Evolutionary conservation across 1,140 invertebrate genomes (phyloP).

Genomic region (Drosophila suzukii): DNA sequence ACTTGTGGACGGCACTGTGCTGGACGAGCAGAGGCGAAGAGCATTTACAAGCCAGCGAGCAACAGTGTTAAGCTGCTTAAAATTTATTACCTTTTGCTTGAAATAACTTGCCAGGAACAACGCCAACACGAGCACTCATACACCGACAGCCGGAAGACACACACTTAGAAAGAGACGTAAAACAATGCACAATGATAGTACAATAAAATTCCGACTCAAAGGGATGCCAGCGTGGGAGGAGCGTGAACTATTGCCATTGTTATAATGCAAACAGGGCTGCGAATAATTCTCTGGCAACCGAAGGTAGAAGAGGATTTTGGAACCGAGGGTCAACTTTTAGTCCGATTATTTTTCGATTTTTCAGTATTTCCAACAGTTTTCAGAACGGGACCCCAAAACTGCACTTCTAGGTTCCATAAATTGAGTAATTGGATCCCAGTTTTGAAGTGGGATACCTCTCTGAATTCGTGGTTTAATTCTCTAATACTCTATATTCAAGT

Average conservation of each 20-base stretch:
- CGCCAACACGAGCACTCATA: constrained; percentile 33
- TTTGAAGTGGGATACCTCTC: too few relatives aligned
- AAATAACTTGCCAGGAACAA: constrained; percentile 75
- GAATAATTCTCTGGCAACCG: not conserved
- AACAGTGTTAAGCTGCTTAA: constrained; percentile 84
- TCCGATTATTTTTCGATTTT: too few relatives aligned
- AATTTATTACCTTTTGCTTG: constrained; percentile 84
- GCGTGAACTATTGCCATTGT: constrained; percentile 56
- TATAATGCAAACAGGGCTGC: constrained; percentile 55
- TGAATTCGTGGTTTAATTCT: too few relatives aligned
- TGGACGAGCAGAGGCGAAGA: constrained; percentile 34
- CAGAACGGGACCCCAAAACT: too few relatives aligned
- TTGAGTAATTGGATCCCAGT: too few relatives aligned
- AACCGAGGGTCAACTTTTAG: not conserved
- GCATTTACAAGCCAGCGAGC: constrained; percentile 79
- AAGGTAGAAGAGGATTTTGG: not conserved
- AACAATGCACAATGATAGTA: constrained; percentile 70
- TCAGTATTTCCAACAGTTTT: too few relatives aligned
- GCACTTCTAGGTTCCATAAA: too few relatives aligned
- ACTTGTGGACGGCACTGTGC: constrained; percentile 44
- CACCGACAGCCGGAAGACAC: constrained; percentile 10
- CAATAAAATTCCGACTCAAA: constrained; percentile 70
- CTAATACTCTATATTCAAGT: too few relatives aligned
- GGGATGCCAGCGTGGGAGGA: constrained; percentile 52
- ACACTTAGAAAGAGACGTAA: constrained; percentile 43